Base-by-base conservation (phyloP, 2,888 invertebrate species). In the Carcina quercana region DNA sequence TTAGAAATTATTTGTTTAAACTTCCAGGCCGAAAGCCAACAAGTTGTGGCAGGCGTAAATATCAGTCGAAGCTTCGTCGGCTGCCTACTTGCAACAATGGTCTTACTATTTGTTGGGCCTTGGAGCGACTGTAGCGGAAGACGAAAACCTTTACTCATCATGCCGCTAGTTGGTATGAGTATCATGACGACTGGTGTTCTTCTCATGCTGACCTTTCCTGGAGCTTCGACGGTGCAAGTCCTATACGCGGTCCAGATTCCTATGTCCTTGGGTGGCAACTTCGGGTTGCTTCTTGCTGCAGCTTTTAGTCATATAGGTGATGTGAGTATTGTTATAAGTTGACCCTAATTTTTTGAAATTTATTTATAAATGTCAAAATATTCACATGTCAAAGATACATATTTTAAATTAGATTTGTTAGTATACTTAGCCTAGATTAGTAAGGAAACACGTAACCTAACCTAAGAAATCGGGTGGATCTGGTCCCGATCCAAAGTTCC, bases 281-380 rank as follows among this genome's bases (percentile, higher is more conserved):
- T 90, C 30, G 90, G 91, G 49, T 84, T 91, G 28, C 85, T 91
- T 72, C 86, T 91, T 39, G 91, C 92, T 74, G 91, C 91, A 0
- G 87, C 91, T 26, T 91, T 93, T 73, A 91, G 91, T 61, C 91
- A 93, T 60, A 88, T 94, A 31, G 91, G 90, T 11, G 92, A 93
- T 59, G 89, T 93, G 42, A 90, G 93, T 78, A 39, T 11, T 17
- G 7, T 5, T 5, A 17, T 17, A 5, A 17, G 17, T 17, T 7
- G 5, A 17, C 5, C 5, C 17, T n/a, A n/a, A n/a, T n/a, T n/a
- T n/a, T n/a, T n/a, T n/a, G n/a, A n/a, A n/a, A n/a, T n/a, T n/a
- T n/a, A n/a, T n/a, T n/a, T n/a, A n/a, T n/a, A n/a, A n/a, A n/a
- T n/a, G n/a, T n/a, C n/a, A n/a, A n/a, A n/a, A n/a, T n/a, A n/a